Evolutionary conservation across 2,888 invertebrate genomes (phyloP), one percentile per base, ranked within the genome.

Genomic region (Amblyteles armatorius): DNA sequence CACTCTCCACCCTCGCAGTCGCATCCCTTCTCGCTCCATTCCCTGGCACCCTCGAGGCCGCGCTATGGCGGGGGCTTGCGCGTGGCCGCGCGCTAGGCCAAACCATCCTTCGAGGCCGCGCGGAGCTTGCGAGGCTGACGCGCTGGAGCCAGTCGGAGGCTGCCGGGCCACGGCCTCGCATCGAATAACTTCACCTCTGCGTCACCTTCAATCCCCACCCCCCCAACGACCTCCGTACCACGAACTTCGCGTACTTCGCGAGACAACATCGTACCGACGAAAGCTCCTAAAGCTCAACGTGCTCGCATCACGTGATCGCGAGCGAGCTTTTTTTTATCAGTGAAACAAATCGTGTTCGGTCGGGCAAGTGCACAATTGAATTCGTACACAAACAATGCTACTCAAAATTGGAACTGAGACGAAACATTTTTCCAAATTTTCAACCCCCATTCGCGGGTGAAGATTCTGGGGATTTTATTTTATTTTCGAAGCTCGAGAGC

Each of bases 161-260:
- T 91, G 90, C 91, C 90, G 90, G 91, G 91, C 90, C 87, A 90
- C 89, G 90, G 89, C 89, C 90, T 90, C 87, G 87, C 89, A 89
- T 86, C 87, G 72, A 52, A 73, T 67, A 50, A 26, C 26, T 44
- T 55, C 72, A 11, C 13, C 63, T 16, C 36, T 50, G 57, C 40
- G 71, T 29, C 36, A 33, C 50, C 29, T 36, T 57, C 26, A 33
- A 52, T 63, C 7, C 55, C 22, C 19, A 13, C 29, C 55, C 52
- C 13, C 52, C 13, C n/a, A 3, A 2, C 44, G 13, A 40, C 40
- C 44, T 55, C 29, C n/a, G 29, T 52, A 69, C 76, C 29, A 52
- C 3, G 13, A 33, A 50, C 19, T 65, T 48, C 50, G 48, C 22
- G 52, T 40, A 74, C 26, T 71, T 40, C 26, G 7, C 26, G 19